Percentiles rank a stretch among this genome's conserved stretches.
Conservation (phyloP, 2,113 vertebrate species). For the Sminthopsis crassicaudata region DNA sequence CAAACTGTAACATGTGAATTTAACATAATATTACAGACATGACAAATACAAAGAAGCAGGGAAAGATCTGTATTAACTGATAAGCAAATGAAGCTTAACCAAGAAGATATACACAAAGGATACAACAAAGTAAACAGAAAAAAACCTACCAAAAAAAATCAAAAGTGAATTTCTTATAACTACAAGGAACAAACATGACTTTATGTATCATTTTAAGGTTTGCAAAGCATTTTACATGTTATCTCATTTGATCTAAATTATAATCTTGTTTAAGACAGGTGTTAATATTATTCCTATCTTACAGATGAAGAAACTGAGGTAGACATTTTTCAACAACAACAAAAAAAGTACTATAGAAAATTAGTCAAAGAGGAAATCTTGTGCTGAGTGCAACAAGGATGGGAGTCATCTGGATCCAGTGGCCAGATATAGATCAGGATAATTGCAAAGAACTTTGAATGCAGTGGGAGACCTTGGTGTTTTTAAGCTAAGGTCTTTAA, state of each 20-base stretch:
- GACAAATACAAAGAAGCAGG: background rate
- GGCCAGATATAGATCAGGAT: too few relatives aligned
- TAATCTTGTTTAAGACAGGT: background rate
- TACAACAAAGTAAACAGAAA: background rate
- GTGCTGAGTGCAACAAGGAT: too few relatives aligned
- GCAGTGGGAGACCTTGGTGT: too few relatives aligned
- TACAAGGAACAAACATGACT: background rate
- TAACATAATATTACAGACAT: background rate
- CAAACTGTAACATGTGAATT: background rate
- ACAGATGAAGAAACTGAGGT: background rate
- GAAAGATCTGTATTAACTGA: background rate
- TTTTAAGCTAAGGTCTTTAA: too few relatives aligned
- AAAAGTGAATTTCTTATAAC: background rate
- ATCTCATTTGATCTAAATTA: background rate
- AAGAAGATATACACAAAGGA: background rate
- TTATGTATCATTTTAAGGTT: background rate
- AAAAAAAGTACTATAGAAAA: too few relatives aligned
- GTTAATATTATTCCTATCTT: background rate
- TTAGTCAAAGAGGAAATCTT: too few relatives aligned
- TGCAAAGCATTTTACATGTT: background rate
- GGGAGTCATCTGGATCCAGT: too few relatives aligned
- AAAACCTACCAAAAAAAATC: background rate
- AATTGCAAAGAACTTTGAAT: too few relatives aligned
- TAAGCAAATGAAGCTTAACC: background rate
- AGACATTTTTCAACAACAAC: too few relatives aligned